Percentiles rank a stretch among this genome's conserved stretches.
These are phyloP conservation scores for Allophyes oxyacanthae DNA, from an alignment of 2,888 invertebrate species.

Conservation along the genomic window DNA sequence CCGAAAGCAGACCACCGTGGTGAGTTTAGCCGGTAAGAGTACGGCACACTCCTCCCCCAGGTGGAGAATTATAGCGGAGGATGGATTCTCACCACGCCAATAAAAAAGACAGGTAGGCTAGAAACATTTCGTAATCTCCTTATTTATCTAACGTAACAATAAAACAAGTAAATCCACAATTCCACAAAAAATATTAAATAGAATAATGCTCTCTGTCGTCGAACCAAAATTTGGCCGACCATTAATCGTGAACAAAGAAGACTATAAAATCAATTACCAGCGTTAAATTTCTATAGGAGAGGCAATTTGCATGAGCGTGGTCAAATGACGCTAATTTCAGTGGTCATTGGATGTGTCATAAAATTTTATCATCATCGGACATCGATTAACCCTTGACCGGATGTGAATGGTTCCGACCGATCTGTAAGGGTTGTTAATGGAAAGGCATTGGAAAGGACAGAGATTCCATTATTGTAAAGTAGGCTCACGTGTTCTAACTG, in stretches of 20 bases:
- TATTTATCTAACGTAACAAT: conserved; percentile 20
- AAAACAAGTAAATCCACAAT: conserved; percentile 39
- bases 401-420: conserved; percentile 27
- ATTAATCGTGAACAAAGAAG: conserved; percentile 72
- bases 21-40: too few species aligned
- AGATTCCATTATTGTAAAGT: background rate
- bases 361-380: conserved; percentile 78
- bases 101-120: too few species aligned
- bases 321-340: conserved; percentile 81
- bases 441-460: background rate
- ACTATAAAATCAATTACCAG: conserved; percentile 83
- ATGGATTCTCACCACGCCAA: too few species aligned
- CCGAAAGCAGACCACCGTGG: too few species aligned
- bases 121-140: conserved; percentile 2
- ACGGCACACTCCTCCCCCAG: too few species aligned
- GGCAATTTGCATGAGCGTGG: conserved; percentile 73
- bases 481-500: too few species aligned
- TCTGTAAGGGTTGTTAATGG: conserved; percentile 2
- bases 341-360: conserved; percentile 74
- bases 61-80: too few species aligned
- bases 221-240: conserved; percentile 52
- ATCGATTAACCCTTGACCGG: conserved; percentile 60
- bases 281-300: conserved; percentile 70
- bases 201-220: conserved; percentile 42
- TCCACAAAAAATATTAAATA: conserved; percentile 42